These are phyloP conservation scores for Gortyna flavago DNA, from an alignment of 2,888 invertebrate genomes.

Conservation along the genomic window DNA sequence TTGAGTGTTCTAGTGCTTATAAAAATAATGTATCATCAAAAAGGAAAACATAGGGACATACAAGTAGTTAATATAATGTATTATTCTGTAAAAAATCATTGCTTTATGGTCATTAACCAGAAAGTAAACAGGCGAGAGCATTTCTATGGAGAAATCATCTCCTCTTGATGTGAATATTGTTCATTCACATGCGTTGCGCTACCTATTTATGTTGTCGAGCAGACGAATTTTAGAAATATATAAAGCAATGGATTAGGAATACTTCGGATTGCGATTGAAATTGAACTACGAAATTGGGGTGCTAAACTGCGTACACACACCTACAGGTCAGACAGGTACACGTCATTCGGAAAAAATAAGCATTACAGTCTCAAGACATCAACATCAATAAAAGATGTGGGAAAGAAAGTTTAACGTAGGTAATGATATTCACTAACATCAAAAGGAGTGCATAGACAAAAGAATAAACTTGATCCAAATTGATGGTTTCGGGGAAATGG, in stretches of 20 bases:
- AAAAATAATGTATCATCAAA: no score
- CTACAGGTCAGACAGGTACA: no score
- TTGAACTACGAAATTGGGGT: not conserved
- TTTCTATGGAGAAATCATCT: no score
- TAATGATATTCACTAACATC: not conserved
- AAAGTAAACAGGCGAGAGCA: no score
- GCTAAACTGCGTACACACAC: not conserved
- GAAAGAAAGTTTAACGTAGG: no score
- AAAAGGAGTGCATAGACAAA: not conserved
- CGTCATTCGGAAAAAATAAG: not conserved
- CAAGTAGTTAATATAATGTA: no score
- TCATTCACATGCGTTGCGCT: not conserved
- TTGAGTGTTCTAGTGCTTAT: no score
- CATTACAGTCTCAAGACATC: not conserved
- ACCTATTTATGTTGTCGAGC: not conserved
- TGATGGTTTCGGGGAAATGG: constrained; percentile 21
- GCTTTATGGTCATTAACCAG: no score
- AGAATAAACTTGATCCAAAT: not conserved
- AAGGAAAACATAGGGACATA: no score
- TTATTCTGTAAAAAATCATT: no score
- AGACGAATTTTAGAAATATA: not conserved
- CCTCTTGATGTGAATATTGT: not conserved
- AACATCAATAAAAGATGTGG: not conserved
- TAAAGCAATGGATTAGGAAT: not conserved
- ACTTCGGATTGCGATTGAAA: not conserved